Evolutionary conservation across 2,888 invertebrate species (phyloP).

Genomic region (Andrena camellia): DNA sequence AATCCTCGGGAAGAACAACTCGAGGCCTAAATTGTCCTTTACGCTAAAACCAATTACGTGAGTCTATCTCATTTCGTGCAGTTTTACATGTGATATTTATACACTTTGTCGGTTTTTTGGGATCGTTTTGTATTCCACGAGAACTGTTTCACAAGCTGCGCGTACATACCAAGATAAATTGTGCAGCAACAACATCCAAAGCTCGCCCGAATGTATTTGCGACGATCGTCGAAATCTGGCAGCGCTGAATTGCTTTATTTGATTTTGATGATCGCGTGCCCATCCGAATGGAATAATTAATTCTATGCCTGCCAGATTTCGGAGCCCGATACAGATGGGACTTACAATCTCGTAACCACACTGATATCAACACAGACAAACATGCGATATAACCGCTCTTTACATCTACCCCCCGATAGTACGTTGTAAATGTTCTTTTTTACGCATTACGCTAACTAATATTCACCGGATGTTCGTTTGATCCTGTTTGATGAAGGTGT

Average conservation of each 20-base stretch:
- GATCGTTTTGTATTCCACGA: slow-evolving; percentile 59
- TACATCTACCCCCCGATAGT: slow-evolving; percentile 10
- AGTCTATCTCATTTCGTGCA: slow-evolving; percentile 83
- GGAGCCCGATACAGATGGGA: slow-evolving; percentile 54
- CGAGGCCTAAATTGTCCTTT: slow-evolving; percentile 97
- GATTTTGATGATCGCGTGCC: slow-evolving; percentile 43
- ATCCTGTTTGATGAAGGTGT: slow-evolving; percentile 60
- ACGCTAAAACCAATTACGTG: slow-evolving; percentile 92
- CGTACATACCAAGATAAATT: slow-evolving; percentile 45
- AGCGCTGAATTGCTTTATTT: slow-evolving; percentile 57
- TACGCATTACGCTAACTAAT: slow-evolving; percentile 8
- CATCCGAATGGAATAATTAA: slow-evolving; percentile 59
- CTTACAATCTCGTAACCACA: slow-evolving; percentile 54
- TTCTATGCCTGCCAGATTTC: slow-evolving; percentile 58
- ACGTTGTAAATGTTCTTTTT: slow-evolving; percentile 28
- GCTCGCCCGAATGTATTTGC: slow-evolving; percentile 66
- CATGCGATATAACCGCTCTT: neutral
- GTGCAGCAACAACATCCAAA: slow-evolving; percentile 60
- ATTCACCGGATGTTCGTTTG: slow-evolving; percentile 35
- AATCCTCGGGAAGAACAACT: slow-evolving; percentile 98
- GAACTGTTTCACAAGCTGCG: slow-evolving; percentile 55
- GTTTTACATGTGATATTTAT: slow-evolving; percentile 80
- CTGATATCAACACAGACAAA: slow-evolving; percentile 52
- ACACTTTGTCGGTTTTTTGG: slow-evolving; percentile 72
- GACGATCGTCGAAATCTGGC: slow-evolving; percentile 55